Base-by-base conservation (phyloP, 2,888 invertebrate species). In the Spilarctia lutea region DNA sequence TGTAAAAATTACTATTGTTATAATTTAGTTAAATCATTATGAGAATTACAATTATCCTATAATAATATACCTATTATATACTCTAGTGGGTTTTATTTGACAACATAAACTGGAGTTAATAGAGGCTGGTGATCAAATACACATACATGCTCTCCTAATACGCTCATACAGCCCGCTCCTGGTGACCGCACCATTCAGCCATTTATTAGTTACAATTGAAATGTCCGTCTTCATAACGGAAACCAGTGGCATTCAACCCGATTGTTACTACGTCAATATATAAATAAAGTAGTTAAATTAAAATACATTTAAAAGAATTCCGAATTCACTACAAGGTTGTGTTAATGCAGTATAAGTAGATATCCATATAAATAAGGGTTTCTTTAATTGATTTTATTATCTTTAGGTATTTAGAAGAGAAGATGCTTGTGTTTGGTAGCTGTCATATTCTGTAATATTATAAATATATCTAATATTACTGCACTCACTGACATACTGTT, bases 221-320 rank as follows among this genome's bases (percentile, higher is more conserved):
- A 91, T 93, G 94, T 94, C 95, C 92, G 91, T 94, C 93, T 93
- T 93, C 91, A 92, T 94, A 91, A 93, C 92, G 93, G 93, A 91
- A 89, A 83, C 89, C 86, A 88, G 82, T 85, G 87, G 84, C 82
- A 86, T 87, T 84, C 85, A 78, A 80, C 78, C 77, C 82, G 81
- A 79, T 79, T 76, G 69, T 75, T 71, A 48, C 67, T 35, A 39
- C 13, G 30, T 27, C 42, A 56, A 45, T 42, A 70, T 20, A 39
- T 33, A 52, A 48, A 48, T 48, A 30, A 52, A 68, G 11, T 24
- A 24, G 68, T 33, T 56, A 56, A 69, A 16, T 56, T 35, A 56
- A 56, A 52, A 35, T n/a, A 24, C 3, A 69, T 56, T 8, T 13
- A 42, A 45, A 63, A 27, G 27, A 60, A 60, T 60, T 27, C 60